Conservation (phyloP, 2,113 vertebrate species). For the Octodon degus region DNA sequence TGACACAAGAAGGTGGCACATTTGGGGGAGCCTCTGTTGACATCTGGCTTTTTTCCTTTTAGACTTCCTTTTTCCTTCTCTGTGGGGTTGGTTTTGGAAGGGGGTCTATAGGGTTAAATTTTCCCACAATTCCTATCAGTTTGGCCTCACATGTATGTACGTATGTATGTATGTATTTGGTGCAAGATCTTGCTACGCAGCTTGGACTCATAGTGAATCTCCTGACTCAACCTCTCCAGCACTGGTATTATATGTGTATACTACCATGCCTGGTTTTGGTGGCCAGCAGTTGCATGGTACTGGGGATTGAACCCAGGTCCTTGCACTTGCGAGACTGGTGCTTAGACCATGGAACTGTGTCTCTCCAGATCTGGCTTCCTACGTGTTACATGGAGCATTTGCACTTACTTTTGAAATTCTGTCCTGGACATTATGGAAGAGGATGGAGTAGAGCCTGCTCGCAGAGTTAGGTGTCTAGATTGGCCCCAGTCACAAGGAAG, state of each 20-base stretch:
- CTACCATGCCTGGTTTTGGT: no score
- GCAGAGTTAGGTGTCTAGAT: not conserved
- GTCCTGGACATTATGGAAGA: not conserved
- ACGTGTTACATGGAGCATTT: not conserved
- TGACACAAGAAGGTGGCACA: not conserved
- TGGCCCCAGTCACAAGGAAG: not conserved
- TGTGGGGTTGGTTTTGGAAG: not conserved
- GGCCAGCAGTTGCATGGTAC: no score
- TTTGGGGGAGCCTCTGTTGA: not conserved
- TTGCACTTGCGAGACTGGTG: no score
- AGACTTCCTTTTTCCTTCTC: not conserved
- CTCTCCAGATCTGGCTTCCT: not conserved
- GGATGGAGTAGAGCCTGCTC: fast-evolving
- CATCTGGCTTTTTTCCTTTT: not conserved
- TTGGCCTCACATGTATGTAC: not conserved
- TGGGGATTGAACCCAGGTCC: no score
- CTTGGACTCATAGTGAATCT: no score
- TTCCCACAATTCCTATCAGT: not conserved
- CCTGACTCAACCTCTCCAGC: no score
- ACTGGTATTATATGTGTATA: no score
- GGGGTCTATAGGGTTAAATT: not conserved
- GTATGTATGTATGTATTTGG: no score
- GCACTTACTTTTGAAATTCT: not conserved
- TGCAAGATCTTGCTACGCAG: no score
- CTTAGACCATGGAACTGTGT: no score